phyloP scores from a whole-genome alignment of 2,888 invertebrate genomes.

The Andrena flavipes region DNA sequence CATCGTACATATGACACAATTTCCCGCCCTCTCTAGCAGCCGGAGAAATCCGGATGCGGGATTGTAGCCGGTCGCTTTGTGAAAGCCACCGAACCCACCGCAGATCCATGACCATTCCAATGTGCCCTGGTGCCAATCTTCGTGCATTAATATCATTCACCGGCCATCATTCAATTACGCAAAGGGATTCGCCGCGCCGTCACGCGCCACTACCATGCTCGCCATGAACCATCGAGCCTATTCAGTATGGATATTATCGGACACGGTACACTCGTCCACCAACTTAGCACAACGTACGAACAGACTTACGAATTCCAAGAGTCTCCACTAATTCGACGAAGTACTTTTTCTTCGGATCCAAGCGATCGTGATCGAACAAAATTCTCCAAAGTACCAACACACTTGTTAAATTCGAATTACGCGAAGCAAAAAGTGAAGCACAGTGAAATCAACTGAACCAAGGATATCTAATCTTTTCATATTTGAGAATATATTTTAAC shows the following conservation, averaged over 20 bases:
- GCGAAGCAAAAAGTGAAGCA: background rate
- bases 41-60: constrained; percentile 65
- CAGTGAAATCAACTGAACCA: background rate
- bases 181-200: constrained; percentile 64
- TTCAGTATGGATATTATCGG: constrained; percentile 78
- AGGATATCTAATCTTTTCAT: background rate
- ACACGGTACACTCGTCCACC: constrained; percentile 47
- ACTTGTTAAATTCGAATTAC: background rate
- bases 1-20: constrained; percentile 57
- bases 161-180: constrained; percentile 80
- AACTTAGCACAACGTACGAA: constrained; percentile 47
- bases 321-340: background rate
- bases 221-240: constrained; percentile 72
- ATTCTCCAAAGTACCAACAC: background rate
- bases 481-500: background rate
- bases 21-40: constrained; percentile 21
- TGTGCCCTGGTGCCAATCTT: constrained; percentile 79
- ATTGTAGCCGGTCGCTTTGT: constrained; percentile 63
- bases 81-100: constrained; percentile 55
- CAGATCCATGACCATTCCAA: constrained; percentile 71
- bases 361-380: no score
- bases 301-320: constrained; percentile 4
- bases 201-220: constrained; percentile 64
- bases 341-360: background rate
- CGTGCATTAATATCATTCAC: constrained; percentile 81